Conservation (phyloP, 1,140 invertebrate species). For the Heliconius melpomene region DNA sequence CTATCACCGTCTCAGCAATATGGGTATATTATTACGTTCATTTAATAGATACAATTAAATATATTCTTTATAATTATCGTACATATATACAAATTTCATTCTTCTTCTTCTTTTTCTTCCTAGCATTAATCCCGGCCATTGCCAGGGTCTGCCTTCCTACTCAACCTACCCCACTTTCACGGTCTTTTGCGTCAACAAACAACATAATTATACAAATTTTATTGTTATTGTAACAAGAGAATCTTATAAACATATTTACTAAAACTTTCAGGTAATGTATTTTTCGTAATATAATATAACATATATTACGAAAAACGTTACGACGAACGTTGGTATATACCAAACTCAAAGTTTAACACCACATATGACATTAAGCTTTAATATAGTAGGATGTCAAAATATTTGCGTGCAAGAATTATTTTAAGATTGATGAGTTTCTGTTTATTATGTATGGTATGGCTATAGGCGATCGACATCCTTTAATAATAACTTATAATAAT, state of each 20-base stretch:
- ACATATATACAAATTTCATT: too few species aligned
- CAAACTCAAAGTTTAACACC: conserved; percentile 20
- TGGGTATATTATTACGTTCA: too few species aligned
- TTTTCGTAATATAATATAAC: conserved; percentile 17
- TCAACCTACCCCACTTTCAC: too few species aligned
- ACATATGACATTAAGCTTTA: conserved; percentile 45
- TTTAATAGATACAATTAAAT: too few species aligned
- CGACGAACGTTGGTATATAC: neutral
- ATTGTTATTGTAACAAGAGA: neutral
- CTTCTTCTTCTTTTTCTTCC: too few species aligned
- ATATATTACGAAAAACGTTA: too few species aligned
- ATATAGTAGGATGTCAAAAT: conserved; percentile 44
- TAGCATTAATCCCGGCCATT: too few species aligned
- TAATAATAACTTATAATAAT: conserved; percentile 53
- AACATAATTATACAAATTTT: too few species aligned
- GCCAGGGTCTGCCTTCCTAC: too few species aligned
- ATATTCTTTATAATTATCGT: too few species aligned
- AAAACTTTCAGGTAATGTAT: neutral
- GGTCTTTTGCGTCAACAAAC: too few species aligned
- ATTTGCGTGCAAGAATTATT: conserved; percentile 43
- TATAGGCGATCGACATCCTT: conserved; percentile 45
- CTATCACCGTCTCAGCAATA: too few species aligned
- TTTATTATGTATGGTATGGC: conserved; percentile 45
- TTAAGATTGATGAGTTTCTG: conserved; percentile 56
- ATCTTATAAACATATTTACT: neutral